phyloP scores from a whole-genome alignment of 2,888 invertebrate genomes.

The Hirtodrosophila duncani region DNA sequence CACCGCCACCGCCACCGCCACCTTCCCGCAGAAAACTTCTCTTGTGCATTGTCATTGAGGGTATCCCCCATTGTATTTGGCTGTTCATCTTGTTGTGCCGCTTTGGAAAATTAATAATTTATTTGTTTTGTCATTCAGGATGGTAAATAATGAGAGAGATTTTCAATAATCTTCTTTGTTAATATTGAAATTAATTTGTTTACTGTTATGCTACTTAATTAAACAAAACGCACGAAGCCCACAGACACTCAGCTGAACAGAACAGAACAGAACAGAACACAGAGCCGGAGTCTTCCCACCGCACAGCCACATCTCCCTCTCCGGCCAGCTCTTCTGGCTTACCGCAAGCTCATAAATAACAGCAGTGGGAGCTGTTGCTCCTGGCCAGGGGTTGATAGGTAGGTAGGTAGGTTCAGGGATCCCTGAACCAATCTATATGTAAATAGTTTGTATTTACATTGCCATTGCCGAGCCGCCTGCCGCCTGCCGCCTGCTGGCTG shows the following conservation, averaged over 20 bases:
- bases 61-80: no score
- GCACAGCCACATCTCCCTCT: neutral
- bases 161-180: slow-evolving; percentile 73
- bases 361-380: slow-evolving; percentile 24
- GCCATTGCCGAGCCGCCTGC: no score
- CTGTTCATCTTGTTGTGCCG: slow-evolving; percentile 18
- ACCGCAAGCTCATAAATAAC: slow-evolving; percentile 65
- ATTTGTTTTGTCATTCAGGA: slow-evolving; percentile 71
- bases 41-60: slow-evolving; percentile 33
- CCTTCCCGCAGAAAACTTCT: no score
- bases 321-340: slow-evolving; percentile 29
- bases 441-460: slow-evolving; percentile 54
- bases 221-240: slow-evolving; percentile 54
- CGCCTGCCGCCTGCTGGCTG: no score
- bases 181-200: slow-evolving; percentile 73
- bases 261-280: no score
- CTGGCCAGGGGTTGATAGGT: slow-evolving; percentile 20
- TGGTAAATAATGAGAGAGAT: slow-evolving; percentile 72
- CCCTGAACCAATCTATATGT: slow-evolving; percentile 46
- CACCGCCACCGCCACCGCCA: no score
- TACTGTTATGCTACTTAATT: slow-evolving; percentile 73
- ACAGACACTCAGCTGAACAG: no score
- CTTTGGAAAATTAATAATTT: slow-evolving; percentile 66
- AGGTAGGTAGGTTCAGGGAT: slow-evolving; percentile 4
- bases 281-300: slow-evolving; percentile 2